Evolutionary conservation across 1,140 invertebrate species (phyloP).

Genomic region (Bactericera cockerelli): DNA sequence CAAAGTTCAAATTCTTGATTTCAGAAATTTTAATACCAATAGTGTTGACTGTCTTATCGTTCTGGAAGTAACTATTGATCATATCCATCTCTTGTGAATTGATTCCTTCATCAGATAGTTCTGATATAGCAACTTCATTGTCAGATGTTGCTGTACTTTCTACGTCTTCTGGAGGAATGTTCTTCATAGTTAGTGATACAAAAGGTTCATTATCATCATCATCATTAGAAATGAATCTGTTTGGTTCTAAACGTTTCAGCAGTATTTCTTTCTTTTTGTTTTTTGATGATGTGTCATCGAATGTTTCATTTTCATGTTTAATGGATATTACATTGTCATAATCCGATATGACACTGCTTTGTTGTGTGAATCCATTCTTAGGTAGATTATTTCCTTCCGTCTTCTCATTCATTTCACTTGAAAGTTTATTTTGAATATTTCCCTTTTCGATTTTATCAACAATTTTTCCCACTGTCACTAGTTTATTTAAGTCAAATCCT

Average conservation of each 20-base stretch:
- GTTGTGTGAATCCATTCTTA: background rate
- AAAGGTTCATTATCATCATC: background rate
- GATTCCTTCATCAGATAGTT: background rate
- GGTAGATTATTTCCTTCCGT: background rate
- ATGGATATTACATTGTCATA: background rate
- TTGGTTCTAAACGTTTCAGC: background rate
- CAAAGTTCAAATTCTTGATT: background rate
- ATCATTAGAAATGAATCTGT: background rate
- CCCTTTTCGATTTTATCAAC: background rate
- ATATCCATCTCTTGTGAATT: background rate
- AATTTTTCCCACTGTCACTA: background rate
- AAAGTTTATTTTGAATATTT: background rate
- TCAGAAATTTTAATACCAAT: background rate
- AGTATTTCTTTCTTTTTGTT: slow-evolving; percentile 1
- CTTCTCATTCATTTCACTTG: background rate
- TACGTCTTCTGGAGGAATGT: background rate
- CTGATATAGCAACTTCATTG: slow-evolving; percentile 5
- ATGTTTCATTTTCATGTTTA: background rate
- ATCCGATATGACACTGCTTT: background rate
- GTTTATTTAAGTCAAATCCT: background rate
- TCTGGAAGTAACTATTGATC: background rate
- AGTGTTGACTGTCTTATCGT: background rate
- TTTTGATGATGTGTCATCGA: too few species aligned
- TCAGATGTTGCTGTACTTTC: slow-evolving; percentile 7
- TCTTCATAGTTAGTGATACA: background rate